Percentiles rank a stretch among this genome's conserved stretches.
phyloP scores from a whole-genome alignment of 2,888 invertebrate species.

The Oxycera nigricornis region DNA sequence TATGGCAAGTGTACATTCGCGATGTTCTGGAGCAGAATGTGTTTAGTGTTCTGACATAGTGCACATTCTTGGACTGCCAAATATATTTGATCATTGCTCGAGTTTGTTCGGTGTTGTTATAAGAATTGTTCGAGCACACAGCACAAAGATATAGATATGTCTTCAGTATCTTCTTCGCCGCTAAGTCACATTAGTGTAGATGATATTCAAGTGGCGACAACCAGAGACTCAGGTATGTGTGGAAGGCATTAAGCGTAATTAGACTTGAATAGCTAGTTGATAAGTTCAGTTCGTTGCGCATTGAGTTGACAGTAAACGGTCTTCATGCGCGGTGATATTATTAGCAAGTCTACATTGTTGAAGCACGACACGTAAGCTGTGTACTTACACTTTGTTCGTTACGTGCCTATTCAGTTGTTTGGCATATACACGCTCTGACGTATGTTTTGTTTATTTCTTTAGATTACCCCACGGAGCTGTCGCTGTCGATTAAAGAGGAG shows the following conservation, averaged over 20 bases:
- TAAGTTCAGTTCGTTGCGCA: slow-evolving; percentile 42
- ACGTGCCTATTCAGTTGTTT: background rate
- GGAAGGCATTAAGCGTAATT: background rate
- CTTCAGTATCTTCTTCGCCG: slow-evolving; percentile 61
- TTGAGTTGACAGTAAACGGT: slow-evolving; percentile 36
- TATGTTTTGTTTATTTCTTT: slow-evolving; percentile 44
- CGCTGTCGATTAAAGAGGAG: slow-evolving; percentile 69
- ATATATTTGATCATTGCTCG: background rate
- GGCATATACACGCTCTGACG: background rate
- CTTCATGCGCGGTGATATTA: background rate
- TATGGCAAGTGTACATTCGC: background rate
- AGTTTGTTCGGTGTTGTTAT: too few species aligned
- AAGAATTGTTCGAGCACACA: background rate
- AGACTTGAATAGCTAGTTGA: background rate
- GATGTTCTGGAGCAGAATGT: slow-evolving; percentile 14
- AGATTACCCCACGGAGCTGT: slow-evolving; percentile 69
- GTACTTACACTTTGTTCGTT: background rate
- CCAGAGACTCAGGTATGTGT: slow-evolving; percentile 59
- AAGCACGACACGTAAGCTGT: background rate
- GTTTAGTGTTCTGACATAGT: background rate
- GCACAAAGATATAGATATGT: slow-evolving; percentile 53
- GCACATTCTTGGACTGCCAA: background rate
- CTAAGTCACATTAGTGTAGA: slow-evolving; percentile 63
- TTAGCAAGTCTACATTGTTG: background rate
- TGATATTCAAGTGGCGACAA: slow-evolving; percentile 54